Conservation (phyloP, 2,888 invertebrate genomes). For the Gastracanthus pulcherrimus region DNA sequence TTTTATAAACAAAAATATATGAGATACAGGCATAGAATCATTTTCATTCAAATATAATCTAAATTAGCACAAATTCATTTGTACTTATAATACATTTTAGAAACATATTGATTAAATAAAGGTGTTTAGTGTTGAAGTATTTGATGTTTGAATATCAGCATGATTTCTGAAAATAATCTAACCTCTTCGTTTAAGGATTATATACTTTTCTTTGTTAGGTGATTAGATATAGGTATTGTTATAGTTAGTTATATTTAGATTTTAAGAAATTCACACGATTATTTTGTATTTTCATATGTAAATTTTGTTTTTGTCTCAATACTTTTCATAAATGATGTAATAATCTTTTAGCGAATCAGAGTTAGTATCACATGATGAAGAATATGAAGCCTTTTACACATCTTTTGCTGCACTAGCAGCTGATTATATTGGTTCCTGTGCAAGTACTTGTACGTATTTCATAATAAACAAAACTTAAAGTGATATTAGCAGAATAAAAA, state of each 20-base stretch:
- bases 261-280: background rate
- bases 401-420: constrained; percentile 92
- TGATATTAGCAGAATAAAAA: background rate
- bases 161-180: background rate
- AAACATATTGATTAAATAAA: background rate
- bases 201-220: background rate
- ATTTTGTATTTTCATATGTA: background rate
- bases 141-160: background rate
- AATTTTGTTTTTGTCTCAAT: background rate
- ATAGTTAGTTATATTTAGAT: background rate
- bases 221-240: background rate
- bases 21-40: background rate
- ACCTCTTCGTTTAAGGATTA: background rate
- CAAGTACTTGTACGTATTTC: constrained; percentile 84
- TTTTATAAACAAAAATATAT: background rate
- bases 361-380: constrained; percentile 90
- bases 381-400: constrained; percentile 91
- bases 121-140: background rate
- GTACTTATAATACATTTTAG: background rate
- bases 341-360: constrained; percentile 86
- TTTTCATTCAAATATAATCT: too few relatives aligned
- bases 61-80: too few relatives aligned
- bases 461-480: background rate
- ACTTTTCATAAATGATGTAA: background rate
- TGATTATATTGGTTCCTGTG: constrained; percentile 89